Conservation (phyloP, 2,888 invertebrate species). For the Pandemis corylana region DNA sequence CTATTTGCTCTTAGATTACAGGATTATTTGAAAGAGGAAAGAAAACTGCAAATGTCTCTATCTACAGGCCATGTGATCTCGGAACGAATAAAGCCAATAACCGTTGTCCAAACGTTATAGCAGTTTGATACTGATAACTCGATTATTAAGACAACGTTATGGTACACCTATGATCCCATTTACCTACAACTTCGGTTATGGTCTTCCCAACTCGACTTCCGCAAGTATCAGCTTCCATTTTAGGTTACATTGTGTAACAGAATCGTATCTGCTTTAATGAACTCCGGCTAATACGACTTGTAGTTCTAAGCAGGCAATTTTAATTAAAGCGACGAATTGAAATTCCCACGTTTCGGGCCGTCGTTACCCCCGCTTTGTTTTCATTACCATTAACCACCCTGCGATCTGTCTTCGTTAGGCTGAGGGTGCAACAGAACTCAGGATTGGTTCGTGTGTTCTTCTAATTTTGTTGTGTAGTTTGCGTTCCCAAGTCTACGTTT, state of each 20-base stretch:
- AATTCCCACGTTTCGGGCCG: conserved; percentile 63
- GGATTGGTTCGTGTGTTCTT: conserved; percentile 42
- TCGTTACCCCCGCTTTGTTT: conserved; percentile 63
- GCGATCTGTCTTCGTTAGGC: conserved; percentile 72
- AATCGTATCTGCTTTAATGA: conserved; percentile 16
- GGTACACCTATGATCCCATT: too few relatives aligned
- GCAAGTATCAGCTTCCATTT: background rate
- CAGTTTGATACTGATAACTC: too few relatives aligned
- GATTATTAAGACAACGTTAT: too few relatives aligned
- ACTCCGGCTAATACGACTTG: conserved; percentile 19
- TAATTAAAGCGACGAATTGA: conserved; percentile 72
- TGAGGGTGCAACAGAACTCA: conserved; percentile 45
- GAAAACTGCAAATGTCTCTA: conserved; percentile 5
- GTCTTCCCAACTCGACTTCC: background rate
- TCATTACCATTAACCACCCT: conserved; percentile 70
- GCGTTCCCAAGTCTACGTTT: conserved; percentile 21
- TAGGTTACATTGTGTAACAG: conserved; percentile 1
- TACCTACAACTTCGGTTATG: background rate
- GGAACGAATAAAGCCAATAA: too few relatives aligned
- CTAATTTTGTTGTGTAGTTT: conserved; percentile 34
- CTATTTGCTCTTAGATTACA: conserved; percentile 18
- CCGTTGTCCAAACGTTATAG: too few relatives aligned
- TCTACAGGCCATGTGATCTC: background rate
- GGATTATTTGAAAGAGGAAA: conserved; percentile 8
- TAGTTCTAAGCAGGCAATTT: conserved; percentile 48